Conservation (phyloP, 2,888 invertebrate genomes). For the Drosophila ochracea region DNA sequence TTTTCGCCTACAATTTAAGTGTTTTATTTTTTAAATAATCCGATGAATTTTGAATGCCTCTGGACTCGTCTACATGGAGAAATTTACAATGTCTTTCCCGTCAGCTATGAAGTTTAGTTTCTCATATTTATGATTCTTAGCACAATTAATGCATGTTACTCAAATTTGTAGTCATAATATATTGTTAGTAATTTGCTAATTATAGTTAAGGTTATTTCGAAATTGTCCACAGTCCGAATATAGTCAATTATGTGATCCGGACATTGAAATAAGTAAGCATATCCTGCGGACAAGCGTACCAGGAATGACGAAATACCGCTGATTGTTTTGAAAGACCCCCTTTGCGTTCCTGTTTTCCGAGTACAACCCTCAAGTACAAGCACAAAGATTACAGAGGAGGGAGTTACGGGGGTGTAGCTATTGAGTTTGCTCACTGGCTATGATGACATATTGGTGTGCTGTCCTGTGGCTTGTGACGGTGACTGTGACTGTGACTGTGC, state of each 20-base stretch:
- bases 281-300: constrained; percentile 36
- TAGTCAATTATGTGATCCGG: constrained; percentile 1
- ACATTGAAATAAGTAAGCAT: constrained; percentile 44
- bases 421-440: constrained; percentile 52
- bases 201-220: background rate
- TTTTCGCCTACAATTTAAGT: background rate
- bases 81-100: background rate
- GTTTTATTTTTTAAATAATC: background rate
- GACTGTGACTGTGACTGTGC: background rate
- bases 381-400: background rate
- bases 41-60: background rate
- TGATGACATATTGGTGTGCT: constrained; percentile 78
- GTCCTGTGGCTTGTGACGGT: constrained; percentile 40
- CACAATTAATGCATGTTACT: background rate
- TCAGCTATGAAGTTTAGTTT: background rate
- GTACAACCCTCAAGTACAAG: constrained; percentile 41
- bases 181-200: background rate
- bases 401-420: constrained; percentile 13
- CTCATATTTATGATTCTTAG: background rate
- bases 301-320: constrained; percentile 67
- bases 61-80: background rate
- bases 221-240: background rate
- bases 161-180: background rate
- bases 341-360: background rate
- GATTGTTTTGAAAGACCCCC: constrained; percentile 56